phyloP scores from a whole-genome alignment of 2,797 vertebrate species.

The Falco naumanni region DNA sequence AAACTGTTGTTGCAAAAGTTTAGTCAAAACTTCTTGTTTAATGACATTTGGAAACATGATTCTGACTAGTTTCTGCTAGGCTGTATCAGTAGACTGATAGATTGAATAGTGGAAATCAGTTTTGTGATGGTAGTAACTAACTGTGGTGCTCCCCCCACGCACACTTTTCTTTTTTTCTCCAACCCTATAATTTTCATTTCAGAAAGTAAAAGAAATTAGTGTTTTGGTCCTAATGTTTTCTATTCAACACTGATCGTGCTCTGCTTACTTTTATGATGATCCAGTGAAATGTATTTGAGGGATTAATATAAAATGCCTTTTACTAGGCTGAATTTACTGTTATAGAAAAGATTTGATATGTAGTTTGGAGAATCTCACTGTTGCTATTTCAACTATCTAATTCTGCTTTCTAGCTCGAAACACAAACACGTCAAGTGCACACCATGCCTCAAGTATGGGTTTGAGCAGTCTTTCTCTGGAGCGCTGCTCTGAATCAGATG shows the following conservation, averaged over 20 bases:
- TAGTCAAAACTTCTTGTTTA: conserved; percentile 11
- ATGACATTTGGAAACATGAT: background rate
- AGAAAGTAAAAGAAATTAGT: background rate
- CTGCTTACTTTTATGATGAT: background rate
- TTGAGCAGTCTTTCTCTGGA: background rate
- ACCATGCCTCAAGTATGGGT: background rate
- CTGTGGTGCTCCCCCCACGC: too few relatives aligned
- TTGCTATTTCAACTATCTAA: background rate
- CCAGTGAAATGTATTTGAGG: background rate
- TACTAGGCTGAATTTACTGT: background rate
- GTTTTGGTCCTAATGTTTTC: background rate
- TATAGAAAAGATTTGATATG: background rate
- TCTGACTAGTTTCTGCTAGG: background rate
- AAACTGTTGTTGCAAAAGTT: background rate
- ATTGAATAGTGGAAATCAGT: background rate
- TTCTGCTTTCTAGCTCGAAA: background rate
- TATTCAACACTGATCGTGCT: background rate
- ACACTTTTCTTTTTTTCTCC: background rate
- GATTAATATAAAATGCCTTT: background rate
- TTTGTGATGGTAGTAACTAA: background rate
- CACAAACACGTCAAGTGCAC: background rate
- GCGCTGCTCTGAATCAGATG: background rate
- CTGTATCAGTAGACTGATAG: background rate
- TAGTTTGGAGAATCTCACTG: background rate
- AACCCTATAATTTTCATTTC: background rate